Evolutionary conservation across 2,113 vertebrate species (phyloP).

Genomic region (Muntiacus muntjak): DNA sequence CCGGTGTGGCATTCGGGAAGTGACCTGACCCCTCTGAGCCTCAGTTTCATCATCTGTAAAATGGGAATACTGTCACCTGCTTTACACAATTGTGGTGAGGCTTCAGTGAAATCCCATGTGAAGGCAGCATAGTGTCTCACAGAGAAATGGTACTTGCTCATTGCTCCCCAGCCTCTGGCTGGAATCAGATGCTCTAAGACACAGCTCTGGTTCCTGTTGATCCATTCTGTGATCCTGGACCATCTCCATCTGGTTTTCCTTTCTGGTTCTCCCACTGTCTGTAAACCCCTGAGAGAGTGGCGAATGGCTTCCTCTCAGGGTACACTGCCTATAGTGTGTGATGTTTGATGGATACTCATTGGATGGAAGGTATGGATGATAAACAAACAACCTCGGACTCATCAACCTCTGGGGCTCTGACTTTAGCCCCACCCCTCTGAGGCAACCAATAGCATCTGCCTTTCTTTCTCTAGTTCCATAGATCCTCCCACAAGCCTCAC

Average conservation of each 20-base stretch:
- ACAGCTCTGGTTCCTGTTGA: not conserved
- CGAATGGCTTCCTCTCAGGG: not conserved
- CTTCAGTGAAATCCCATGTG: not conserved
- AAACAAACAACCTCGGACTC: not conserved
- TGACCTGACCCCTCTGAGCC: not conserved
- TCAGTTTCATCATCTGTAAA: not conserved
- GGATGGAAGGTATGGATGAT: not conserved
- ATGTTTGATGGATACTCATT: not conserved
- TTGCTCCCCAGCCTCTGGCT: not conserved
- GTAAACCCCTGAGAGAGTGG: not conserved
- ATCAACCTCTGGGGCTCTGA: not conserved
- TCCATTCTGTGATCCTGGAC: not conserved
- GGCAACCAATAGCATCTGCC: not conserved
- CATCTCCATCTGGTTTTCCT: not conserved
- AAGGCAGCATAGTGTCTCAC: not conserved
- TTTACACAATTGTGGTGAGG: not conserved
- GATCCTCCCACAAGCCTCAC: not conserved
- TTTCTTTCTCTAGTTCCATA: not conserved
- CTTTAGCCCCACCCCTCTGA: not conserved
- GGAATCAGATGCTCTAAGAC: not conserved
- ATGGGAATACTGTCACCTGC: not conserved
- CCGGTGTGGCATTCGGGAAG: not conserved
- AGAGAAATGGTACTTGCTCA: not conserved
- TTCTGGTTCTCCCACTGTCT: not conserved
- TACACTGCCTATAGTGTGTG: accelerated